Evolutionary conservation across 2,888 invertebrate species (phyloP), one percentile per base, ranked within the genome.

Genomic region (Gari tellinella): DNA sequence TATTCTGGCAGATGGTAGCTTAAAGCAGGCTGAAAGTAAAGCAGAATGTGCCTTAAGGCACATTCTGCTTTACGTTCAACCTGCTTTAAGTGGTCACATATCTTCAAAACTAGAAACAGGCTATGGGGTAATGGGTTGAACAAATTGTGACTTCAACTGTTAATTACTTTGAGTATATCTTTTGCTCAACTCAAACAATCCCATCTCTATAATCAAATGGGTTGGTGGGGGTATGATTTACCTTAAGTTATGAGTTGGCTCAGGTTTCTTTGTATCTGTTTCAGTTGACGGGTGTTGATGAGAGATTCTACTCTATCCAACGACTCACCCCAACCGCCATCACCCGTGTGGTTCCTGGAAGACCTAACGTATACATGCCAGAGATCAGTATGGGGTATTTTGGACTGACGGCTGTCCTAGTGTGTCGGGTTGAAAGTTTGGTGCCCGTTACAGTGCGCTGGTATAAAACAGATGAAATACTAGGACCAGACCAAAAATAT

Each of bases 291-390:
- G 95, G 95, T 1, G 91, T 91, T 46, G 95, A 95, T 87, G 93
- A 93, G 67, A 88, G 93, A 72, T 94, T 94, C n/a, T 94, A 94
- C 88, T 93, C 94, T 17, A 91, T 95, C 45, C 93, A 94, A 72
- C 92, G 95, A 81, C 93, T 94, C 0, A 94, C 95, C 0, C 93
- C 94, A 0, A 95, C 95, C 0, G 95, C 95, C 15, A 94, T 95
- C 37, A 94, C 94, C 79, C 92, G 94, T 0, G 94, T 94, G 67
- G 79, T 92, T 14, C 94, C 95, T 80, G 94, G 93, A 86, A 90
- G 92, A n/a, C 95, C 95, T 0, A 92, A 92, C 55, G 90, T 95
- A n/a, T 91, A 90, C 26, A 92, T 93, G 69, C 89, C 91, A 0
- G 83, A 89, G 61, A 90, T 92, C 81, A 90, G 89, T 0, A 81